Percentiles rank a stretch among this genome's conserved stretches.
phyloP scores from a whole-genome alignment of 2,797 vertebrate species.

The Eremophila alpestris region DNA sequence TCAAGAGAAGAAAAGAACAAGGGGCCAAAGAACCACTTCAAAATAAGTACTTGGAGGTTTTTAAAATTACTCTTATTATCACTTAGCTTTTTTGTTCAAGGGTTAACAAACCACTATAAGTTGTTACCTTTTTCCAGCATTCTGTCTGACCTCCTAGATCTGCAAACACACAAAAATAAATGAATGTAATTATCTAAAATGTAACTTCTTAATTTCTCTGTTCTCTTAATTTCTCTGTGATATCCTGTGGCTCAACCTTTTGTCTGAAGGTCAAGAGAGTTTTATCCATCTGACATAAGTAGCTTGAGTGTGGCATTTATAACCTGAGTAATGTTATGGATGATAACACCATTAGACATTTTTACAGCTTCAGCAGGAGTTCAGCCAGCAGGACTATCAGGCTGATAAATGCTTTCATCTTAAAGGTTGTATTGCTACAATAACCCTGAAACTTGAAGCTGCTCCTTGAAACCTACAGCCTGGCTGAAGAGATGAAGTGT shows the following conservation, averaged over 20 bases:
- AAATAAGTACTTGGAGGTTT: not conserved
- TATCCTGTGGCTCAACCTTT: constrained; percentile 28
- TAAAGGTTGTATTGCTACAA: constrained; percentile 48
- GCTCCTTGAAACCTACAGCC: constrained; percentile 31
- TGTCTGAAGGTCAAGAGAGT: constrained; percentile 56
- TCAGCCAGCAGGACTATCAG: constrained; percentile 53
- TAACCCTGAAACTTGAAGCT: constrained; percentile 36
- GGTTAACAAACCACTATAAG: not conserved
- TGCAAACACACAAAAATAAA: not conserved
- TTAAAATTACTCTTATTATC: not conserved
- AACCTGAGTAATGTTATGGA: constrained; percentile 55
- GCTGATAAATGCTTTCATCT: constrained; percentile 65
- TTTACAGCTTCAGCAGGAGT: constrained; percentile 61
- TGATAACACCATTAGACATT: constrained; percentile 51
- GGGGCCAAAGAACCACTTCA: not conserved
- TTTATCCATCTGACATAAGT: constrained; percentile 44
- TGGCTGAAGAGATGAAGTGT: constrained; percentile 25
- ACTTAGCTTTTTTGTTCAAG: not conserved
- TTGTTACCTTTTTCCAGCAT: not conserved
- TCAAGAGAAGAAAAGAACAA: not conserved
- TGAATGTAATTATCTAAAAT: not conserved
- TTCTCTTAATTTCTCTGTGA: not conserved
- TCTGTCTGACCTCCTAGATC: not conserved
- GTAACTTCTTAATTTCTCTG: not conserved
- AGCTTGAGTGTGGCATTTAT: constrained; percentile 52